These are phyloP conservation scores for Kryptolebias ocellatus DNA, from an alignment of 2,797 vertebrate species.

Conservation along the genomic window DNA sequence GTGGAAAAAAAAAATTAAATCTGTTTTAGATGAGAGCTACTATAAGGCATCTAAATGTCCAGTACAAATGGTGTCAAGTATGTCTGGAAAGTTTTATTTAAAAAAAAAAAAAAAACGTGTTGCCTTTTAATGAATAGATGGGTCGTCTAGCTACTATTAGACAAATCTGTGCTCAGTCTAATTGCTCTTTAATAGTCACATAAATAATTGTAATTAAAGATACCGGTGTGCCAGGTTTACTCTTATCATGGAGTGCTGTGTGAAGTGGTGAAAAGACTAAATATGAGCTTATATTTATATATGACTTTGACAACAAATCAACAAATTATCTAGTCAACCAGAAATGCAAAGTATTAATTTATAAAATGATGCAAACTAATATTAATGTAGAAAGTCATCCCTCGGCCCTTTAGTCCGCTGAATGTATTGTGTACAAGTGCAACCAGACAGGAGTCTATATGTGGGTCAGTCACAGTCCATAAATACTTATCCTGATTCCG, in stretches of 20 bases:
- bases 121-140: background rate
- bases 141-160: background rate
- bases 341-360: background rate
- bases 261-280: background rate
- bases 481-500: constrained; percentile 39
- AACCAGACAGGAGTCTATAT: constrained; percentile 22
- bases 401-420: background rate
- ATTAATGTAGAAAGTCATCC: background rate
- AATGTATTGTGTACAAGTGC: constrained; percentile 4
- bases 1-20: background rate
- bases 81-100: background rate
- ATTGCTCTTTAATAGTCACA: background rate
- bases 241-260: background rate
- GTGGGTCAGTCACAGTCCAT: constrained; percentile 53
- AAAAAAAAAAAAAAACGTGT: background rate
- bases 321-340: background rate
- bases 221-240: background rate
- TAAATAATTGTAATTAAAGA: too few relatives aligned
- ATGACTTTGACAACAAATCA: too few relatives aligned
- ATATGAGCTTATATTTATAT: background rate
- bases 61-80: background rate
- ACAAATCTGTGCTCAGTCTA: background rate
- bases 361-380: background rate
- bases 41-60: background rate
- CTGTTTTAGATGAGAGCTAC: background rate